Evolutionary conservation across 2,797 vertebrate genomes (phyloP).

Genomic region (Silurus lanzhouensis): DNA sequence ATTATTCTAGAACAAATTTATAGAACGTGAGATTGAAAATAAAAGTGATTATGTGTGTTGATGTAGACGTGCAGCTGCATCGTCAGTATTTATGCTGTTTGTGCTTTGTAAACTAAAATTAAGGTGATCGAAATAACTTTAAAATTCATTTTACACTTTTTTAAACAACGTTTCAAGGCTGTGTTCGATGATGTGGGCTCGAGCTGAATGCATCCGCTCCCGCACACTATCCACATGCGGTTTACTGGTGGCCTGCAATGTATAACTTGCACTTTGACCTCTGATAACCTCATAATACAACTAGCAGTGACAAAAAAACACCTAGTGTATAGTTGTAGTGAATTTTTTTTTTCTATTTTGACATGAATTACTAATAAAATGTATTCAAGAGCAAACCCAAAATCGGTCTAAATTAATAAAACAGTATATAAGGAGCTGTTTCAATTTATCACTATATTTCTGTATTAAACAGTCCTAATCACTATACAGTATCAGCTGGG

Average conservation of each 20-base stretch:
- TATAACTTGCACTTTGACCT: constrained; percentile 27
- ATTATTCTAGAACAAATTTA: background rate
- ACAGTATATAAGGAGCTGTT: background rate
- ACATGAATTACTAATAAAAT: background rate
- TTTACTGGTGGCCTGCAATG: constrained; percentile 83
- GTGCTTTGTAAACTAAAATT: background rate
- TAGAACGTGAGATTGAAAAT: background rate
- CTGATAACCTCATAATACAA: background rate
- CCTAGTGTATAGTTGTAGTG: background rate
- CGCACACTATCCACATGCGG: constrained; percentile 75
- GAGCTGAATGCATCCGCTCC: constrained; percentile 78
- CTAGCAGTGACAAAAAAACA: background rate
- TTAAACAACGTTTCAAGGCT: constrained; percentile 78
- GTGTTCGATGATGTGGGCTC: constrained; percentile 71
- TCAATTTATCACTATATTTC: background rate
- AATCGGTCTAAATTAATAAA: background rate
- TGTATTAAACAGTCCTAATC: background rate
- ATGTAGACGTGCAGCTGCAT: background rate
- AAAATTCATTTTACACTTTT: background rate
- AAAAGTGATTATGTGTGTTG: background rate
- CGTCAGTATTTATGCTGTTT: background rate
- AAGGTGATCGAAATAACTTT: background rate
- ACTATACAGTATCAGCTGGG: background rate
- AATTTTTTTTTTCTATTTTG: background rate
- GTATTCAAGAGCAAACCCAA: background rate